phyloP scores from a whole-genome alignment of 2,113 vertebrate species.

The Leiothrix lutea region DNA sequence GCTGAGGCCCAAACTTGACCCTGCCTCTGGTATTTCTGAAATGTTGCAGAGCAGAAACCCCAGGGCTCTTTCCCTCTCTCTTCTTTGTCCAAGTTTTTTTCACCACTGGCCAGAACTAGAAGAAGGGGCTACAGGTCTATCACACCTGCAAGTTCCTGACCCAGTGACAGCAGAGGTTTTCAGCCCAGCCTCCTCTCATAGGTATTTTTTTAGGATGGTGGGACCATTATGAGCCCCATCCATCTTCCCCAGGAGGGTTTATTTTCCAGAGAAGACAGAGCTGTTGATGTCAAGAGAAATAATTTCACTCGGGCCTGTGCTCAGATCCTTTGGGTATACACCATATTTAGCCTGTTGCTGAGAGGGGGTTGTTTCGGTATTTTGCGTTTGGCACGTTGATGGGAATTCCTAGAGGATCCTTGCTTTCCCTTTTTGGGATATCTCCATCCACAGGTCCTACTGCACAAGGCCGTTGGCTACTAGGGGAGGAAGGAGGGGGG shows the following conservation, averaged over 20 bases:
- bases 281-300: conserved; percentile 52
- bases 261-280: conserved; percentile 28
- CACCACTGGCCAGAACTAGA: background rate
- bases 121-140: background rate
- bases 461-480: conserved; percentile 18
- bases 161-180: background rate
- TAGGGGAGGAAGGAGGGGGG: background rate
- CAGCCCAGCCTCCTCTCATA: background rate
- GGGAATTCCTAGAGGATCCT: conserved; percentile 79
- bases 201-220: background rate
- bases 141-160: background rate
- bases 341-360: conserved; percentile 96
- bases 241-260: conserved; percentile 1
- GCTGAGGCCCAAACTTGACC: background rate
- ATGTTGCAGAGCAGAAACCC: background rate
- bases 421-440: conserved; percentile 83
- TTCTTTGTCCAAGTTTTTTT: background rate
- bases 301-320: conserved; percentile 26
- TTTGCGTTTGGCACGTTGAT: conserved; percentile 78
- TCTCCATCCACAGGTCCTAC: conserved; percentile 56
- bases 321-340: conserved; percentile 68
- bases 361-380: conserved; percentile 74
- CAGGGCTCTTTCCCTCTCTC: background rate
- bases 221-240: background rate
- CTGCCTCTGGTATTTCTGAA: background rate